These are phyloP conservation scores for Xiphias gladius DNA, from an alignment of 2,113 vertebrate species.

Conservation along the genomic window DNA sequence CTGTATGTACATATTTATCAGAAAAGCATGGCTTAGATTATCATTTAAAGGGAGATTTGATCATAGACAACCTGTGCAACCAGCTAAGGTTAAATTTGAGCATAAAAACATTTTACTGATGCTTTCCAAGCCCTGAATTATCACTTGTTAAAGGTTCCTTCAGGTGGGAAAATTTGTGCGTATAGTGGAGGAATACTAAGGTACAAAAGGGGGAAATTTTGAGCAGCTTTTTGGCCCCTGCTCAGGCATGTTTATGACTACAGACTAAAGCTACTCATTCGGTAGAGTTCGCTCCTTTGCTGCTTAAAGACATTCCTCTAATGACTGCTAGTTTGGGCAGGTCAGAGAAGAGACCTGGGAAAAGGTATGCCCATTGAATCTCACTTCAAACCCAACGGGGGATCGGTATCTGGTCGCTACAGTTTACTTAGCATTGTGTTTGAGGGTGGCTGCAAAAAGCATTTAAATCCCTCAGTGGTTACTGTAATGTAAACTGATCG, in stretches of 20 bases:
- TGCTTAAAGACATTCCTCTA: conserved; percentile 49
- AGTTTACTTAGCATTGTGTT: not conserved
- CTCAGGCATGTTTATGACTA: not conserved
- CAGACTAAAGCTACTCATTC: not conserved
- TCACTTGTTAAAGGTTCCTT: not conserved
- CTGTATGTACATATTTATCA: not conserved
- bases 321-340: conserved; percentile 55
- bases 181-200: not conserved
- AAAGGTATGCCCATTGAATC: conserved; percentile 9
- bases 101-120: not conserved
- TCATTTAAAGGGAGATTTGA: not conserved
- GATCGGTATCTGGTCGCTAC: not conserved
- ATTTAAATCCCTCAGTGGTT: conserved; percentile 4
- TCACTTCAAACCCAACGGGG: not conserved
- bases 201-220: not conserved
- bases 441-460: not conserved
- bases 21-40: not conserved
- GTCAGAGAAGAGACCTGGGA: not conserved
- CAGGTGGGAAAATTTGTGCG: rapidly evolving
- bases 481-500: conserved; percentile 35
- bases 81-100: not conserved
- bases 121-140: not conserved
- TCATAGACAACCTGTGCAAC: not conserved
- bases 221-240: conserved; percentile 8
- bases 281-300: not conserved